These are phyloP conservation scores for Bovichtus diacanthus DNA, from an alignment of 2,797 vertebrate genomes.

Conservation along the genomic window DNA sequence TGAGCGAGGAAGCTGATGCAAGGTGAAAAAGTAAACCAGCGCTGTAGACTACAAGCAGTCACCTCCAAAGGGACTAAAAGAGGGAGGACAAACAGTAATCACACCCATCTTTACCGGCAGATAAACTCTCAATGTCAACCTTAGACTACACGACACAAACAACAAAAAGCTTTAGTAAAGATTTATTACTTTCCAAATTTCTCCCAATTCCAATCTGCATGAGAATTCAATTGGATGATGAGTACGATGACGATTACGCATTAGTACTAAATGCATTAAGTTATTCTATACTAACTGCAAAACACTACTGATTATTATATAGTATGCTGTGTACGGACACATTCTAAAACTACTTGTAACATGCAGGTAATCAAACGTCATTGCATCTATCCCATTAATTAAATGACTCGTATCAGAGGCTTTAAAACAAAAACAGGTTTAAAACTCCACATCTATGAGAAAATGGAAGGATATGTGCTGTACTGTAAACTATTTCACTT, in stretches of 20 bases:
- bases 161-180: not conserved
- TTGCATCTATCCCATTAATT: not conserved
- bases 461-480: not conserved
- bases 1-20: conserved; percentile 35
- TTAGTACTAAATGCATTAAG: not conserved
- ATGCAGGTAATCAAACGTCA: too few species aligned
- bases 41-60: conserved; percentile 20
- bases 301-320: not conserved
- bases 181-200: not conserved
- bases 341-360: not conserved
- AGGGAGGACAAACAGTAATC: conserved; percentile 24
- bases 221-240: not conserved
- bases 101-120: conserved; percentile 24
- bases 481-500: not conserved
- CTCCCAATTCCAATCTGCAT: not conserved
- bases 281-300: not conserved
- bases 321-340: not conserved
- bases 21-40: conserved; percentile 52
- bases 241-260: not conserved
- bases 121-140: not conserved
- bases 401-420: not conserved
- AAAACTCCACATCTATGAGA: not conserved
- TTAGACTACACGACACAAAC: conserved; percentile 16
- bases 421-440: not conserved
- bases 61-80: conserved; percentile 44